Percentiles rank a stretch among this genome's conserved stretches.
Evolutionary conservation across 2,113 vertebrate genomes (phyloP).

Genomic region (Puma concolor): DNA sequence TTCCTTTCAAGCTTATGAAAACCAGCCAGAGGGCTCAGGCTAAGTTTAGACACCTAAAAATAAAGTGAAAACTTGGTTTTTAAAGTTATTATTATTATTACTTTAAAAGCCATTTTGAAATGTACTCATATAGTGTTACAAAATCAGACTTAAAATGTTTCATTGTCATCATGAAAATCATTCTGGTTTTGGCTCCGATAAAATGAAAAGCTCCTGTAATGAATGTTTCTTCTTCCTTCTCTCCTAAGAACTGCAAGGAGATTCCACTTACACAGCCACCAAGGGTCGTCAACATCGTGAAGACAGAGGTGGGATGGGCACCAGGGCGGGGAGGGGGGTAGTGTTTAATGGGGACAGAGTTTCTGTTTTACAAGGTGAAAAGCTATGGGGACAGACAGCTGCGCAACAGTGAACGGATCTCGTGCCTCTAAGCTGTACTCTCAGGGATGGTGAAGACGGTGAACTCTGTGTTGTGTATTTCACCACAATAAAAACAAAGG

Average conservation of each 20-base stretch:
- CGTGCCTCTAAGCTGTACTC: accelerated
- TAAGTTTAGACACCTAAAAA: constrained; percentile 74
- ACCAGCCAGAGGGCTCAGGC: constrained; percentile 59
- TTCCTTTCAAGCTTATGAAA: constrained; percentile 57
- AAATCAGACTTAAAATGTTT: constrained; percentile 37
- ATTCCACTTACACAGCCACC: accelerated
- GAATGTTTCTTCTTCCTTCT: background rate
- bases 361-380: accelerated
- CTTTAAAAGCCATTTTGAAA: constrained; percentile 58
- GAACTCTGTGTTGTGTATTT: accelerated
- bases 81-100: constrained; percentile 35
- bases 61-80: constrained; percentile 64
- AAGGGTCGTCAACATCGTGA: accelerated
- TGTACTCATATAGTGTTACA: background rate
- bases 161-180: background rate
- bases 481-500: background rate
- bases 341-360: accelerated
- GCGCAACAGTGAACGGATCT: accelerated
- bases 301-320: background rate
- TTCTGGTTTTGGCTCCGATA: background rate
- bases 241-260: background rate
- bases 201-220: constrained; percentile 25
- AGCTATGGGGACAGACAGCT: accelerated
- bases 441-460: accelerated
- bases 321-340: accelerated